Conservation (phyloP, 2,888 invertebrate species). For the Leptogaster cylindrica region DNA sequence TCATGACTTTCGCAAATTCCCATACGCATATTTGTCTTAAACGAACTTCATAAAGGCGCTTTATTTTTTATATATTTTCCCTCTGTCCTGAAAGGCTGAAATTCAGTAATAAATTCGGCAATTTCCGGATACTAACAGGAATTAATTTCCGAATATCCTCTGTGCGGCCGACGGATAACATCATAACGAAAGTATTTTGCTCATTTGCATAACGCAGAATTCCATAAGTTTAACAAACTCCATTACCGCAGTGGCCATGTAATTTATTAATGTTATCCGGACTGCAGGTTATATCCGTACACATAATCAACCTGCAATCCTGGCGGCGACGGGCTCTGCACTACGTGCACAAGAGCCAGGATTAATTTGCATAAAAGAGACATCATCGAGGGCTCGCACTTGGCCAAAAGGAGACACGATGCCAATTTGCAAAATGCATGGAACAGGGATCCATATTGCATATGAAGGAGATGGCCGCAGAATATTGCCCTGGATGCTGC, state of each 20-base stretch:
- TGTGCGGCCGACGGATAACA: not conserved
- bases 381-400: constrained; percentile 35
- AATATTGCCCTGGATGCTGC: not conserved
- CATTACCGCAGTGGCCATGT: constrained; percentile 34
- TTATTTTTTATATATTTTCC: too few relatives aligned
- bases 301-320: not conserved
- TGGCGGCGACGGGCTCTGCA: not conserved
- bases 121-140: constrained; percentile 8
- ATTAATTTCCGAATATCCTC: constrained; percentile 10
- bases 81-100: too few relatives aligned
- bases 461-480: constrained; percentile 9
- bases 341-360: not conserved
- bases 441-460: constrained; percentile 18
- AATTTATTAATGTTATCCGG: constrained; percentile 35
- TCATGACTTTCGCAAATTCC: too few relatives aligned
- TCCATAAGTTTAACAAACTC: constrained; percentile 33
- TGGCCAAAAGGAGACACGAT: constrained; percentile 17
- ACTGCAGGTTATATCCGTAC: not conserved
- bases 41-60: too few relatives aligned
- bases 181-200: constrained; percentile 10
- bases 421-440: constrained; percentile 17
- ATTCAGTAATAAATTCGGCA: not conserved
- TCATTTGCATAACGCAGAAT: constrained; percentile 12
- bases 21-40: too few relatives aligned
- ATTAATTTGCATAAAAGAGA: constrained; percentile 44